phyloP scores from a whole-genome alignment of 2,888 invertebrate species.

The Agriotes lineatus region DNA sequence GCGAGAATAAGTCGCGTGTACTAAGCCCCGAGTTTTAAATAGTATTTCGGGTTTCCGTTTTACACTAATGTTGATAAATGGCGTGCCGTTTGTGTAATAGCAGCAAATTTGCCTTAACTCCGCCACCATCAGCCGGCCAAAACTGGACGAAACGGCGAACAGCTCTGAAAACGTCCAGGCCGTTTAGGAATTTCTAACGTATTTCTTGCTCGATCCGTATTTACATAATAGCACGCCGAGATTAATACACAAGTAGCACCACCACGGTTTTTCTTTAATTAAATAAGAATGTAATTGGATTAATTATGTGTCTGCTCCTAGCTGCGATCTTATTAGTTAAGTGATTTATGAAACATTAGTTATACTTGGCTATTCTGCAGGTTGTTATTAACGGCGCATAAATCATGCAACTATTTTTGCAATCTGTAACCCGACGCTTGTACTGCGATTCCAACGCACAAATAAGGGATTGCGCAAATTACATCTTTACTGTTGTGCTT shows the following conservation, averaged over 20 bases:
- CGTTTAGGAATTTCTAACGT: too few species aligned
- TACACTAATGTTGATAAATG: constrained; percentile 22
- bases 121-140: neutral
- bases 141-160: too few species aligned
- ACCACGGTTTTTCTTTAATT: too few species aligned
- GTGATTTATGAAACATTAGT: constrained; percentile 15
- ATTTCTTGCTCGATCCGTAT: too few species aligned
- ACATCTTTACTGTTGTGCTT: too few species aligned
- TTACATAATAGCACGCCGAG: too few species aligned
- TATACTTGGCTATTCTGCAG: constrained; percentile 5
- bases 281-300: constrained; percentile 13
- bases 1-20: constrained; percentile 24
- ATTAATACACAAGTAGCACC: too few species aligned
- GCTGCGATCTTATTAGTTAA: constrained; percentile 14
- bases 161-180: too few species aligned
- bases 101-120: neutral
- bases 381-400: constrained; percentile 19
- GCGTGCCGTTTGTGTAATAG: neutral
- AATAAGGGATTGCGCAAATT: too few species aligned
- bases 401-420: constrained; percentile 10
- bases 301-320: constrained; percentile 16
- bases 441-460: too few species aligned
- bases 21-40: constrained; percentile 1
- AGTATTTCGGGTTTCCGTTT: constrained; percentile 24
- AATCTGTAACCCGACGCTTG: too few species aligned